Conservation (phyloP, 1,140 invertebrate species). For the Neodiprion virginianus region DNA sequence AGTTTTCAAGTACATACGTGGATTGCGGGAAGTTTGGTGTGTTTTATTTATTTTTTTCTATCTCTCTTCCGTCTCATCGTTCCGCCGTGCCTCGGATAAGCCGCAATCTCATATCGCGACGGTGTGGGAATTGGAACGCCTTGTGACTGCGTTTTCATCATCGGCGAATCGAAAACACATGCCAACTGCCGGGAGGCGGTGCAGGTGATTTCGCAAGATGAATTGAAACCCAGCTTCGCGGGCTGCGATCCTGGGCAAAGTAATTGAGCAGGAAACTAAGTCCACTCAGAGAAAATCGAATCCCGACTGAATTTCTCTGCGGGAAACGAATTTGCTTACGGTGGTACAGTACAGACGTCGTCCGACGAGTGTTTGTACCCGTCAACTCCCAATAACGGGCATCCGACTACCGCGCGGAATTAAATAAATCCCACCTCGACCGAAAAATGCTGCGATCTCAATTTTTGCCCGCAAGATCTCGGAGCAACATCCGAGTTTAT, state of each 20-base stretch:
- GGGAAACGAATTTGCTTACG: constrained; percentile 7
- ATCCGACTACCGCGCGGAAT: not conserved
- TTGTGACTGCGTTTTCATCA: too few relatives aligned
- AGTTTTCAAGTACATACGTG: too few relatives aligned
- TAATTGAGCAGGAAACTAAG: not conserved
- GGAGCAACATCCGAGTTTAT: too few relatives aligned
- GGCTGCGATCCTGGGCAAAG: not conserved
- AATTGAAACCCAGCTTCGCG: not conserved
- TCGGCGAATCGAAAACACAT: too few relatives aligned
- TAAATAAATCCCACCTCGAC: not conserved
- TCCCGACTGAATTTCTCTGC: not conserved
- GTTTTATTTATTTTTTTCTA: too few relatives aligned
- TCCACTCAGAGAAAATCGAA: constrained; percentile 5
- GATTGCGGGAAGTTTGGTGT: too few relatives aligned
- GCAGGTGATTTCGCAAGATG: not conserved
- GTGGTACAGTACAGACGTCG: not conserved
- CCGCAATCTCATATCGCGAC: not conserved
- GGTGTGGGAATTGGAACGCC: not conserved
- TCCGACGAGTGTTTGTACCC: not conserved
- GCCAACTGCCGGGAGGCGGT: too few relatives aligned
- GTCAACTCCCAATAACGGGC: not conserved
- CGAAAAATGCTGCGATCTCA: too few relatives aligned
- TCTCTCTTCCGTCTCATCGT: too few relatives aligned
- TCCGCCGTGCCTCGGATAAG: too few relatives aligned
- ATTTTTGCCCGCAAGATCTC: too few relatives aligned